These are phyloP conservation scores for Cydia pomonella DNA, from an alignment of 1,140 invertebrate genomes.

Conservation along the genomic window DNA sequence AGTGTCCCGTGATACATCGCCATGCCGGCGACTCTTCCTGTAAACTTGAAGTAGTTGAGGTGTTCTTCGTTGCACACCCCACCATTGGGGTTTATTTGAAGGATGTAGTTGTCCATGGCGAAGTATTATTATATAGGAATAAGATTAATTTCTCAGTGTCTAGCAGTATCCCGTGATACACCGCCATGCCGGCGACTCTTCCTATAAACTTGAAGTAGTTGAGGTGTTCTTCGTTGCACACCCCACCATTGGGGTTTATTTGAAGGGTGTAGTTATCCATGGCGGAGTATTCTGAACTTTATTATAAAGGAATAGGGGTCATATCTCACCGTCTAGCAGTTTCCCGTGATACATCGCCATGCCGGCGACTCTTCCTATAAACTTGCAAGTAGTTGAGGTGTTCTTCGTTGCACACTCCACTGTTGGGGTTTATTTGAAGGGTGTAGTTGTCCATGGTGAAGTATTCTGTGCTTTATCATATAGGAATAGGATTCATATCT, in stretches of 20 bases:
- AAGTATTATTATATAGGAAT: constrained; percentile 85
- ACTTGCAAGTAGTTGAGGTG: too few relatives aligned
- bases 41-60: constrained; percentile 99
- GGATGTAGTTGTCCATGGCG: constrained; percentile 99
- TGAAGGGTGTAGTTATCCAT: constrained; percentile 99
- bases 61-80: constrained; percentile 99
- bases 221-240: constrained; percentile 98
- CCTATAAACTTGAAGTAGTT: constrained; percentile 99
- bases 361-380: too few relatives aligned
- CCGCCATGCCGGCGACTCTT: constrained; percentile 98
- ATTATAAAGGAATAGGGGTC: too few relatives aligned
- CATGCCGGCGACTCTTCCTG: constrained; percentile 98
- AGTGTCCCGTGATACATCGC: constrained; percentile 99
- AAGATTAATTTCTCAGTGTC: constrained; percentile 85
- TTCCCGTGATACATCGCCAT: too few relatives aligned
- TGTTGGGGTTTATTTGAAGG: constrained; percentile 98
- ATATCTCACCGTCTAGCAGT: too few relatives aligned
- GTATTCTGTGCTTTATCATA: too few relatives aligned
- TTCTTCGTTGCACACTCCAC: too few relatives aligned
- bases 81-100: constrained; percentile 99
- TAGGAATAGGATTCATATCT: too few relatives aligned
- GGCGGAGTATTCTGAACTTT: constrained; percentile 98
- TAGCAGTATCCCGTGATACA: constrained; percentile 98
- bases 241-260: constrained; percentile 98
- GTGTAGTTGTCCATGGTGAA: constrained; percentile 99